Evolutionary conservation across 2,113 vertebrate species (phyloP), one percentile per base, ranked within the genome.

Genomic region (Grammomys surdaster): DNA sequence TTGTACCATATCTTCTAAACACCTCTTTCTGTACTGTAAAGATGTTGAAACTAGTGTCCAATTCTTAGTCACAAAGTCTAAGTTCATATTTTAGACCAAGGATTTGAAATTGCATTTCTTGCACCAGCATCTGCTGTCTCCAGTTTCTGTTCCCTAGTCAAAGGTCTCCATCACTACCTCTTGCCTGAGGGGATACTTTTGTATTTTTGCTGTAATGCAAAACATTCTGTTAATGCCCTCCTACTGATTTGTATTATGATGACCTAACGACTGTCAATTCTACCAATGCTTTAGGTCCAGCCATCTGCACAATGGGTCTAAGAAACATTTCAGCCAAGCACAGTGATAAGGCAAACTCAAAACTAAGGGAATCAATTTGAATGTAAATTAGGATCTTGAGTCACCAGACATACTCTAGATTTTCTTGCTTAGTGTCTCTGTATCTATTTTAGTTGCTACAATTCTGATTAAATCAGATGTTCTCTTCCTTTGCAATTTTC

Each of bases 381-480:
- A 88, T 96, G 63, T 88, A 96, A 97, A 96, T 97, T 95, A 93
- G 70, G 46, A 97, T 67, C 63, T 90, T 96, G 88, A 93, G 51
- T 72, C 65, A 12, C 90, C 28, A 92, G 48, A 90, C 1, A 73
- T 85, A 88, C 36, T 88, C 54, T 85, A 93, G 46, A 75, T 94
- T 92, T 95, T 90, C 75, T 89, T 28, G n/a, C 5, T 96, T 96
- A 95, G 20, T 96, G 58, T 91, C 76, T 96, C 72, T 54, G 56
- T 90, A 69, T 92, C 58, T 95, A 89, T 94, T 81, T 88, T 33
- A 51, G 22, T 80, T 92, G 36, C 70, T 95, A 86, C n/a, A 81
- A 65, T 94, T 96, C 33, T 95, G 77, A 97, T 73, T 97, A 97
- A 88, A 89, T 97, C 75, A 97, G 77, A 95, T 97, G 58, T 94